Base-by-base conservation (phyloP, 1,140 invertebrate genomes). In the Bursaphelenchus mucronatus region DNA sequence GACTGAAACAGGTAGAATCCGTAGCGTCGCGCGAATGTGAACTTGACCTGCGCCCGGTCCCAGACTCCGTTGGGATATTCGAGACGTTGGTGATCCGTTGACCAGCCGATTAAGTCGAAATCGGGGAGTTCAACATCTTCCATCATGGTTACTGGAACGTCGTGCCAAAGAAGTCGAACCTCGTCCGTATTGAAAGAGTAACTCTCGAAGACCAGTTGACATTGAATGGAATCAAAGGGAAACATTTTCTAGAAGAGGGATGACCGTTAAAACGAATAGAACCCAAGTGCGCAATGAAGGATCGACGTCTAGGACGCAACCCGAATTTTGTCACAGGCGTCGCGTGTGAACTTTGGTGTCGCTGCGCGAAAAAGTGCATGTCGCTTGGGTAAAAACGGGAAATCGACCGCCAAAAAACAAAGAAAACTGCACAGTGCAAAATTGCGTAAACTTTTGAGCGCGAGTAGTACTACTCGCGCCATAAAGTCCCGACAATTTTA, bases 101-200 rank as follows among this genome's bases (percentile, higher is more conserved):
- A 61, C 79, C 79, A 80, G 8, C 77, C 77, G 47, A 81, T 80
- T 21, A 80, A 54, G 61, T 80, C 76, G 53, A 80, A 80, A 61
- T 80, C 78, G 3, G 78, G 78, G 47, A 80, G 61, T 57, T 80
- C 78, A 13, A 81, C 77, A 58, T 81, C 73, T 55, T 80, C 79
- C 78, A 80, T 81, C 77, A 80, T 80, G 46, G 76, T 78, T 19
- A 78, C 76, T 41, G 78, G 79, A 6, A 69, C 67, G 52, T 81
- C 79, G 51, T 80, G 78, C 78, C 78, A 80, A 9, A 76, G 61
- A 43, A 80, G 55, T 11, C 75, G 54, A n/a, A 80, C 78, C 73
- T 80, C 78, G 49, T 76, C 79, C 9, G 75, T 75, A 47, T 80
- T 80, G 47, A 81, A 80, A 15, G 76, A 80, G 61, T 80, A 80